Percentiles rank a stretch among this genome's conserved stretches.
Evolutionary conservation across 2,113 vertebrate genomes (phyloP).

Genomic region (Poicephalus meyeri): DNA sequence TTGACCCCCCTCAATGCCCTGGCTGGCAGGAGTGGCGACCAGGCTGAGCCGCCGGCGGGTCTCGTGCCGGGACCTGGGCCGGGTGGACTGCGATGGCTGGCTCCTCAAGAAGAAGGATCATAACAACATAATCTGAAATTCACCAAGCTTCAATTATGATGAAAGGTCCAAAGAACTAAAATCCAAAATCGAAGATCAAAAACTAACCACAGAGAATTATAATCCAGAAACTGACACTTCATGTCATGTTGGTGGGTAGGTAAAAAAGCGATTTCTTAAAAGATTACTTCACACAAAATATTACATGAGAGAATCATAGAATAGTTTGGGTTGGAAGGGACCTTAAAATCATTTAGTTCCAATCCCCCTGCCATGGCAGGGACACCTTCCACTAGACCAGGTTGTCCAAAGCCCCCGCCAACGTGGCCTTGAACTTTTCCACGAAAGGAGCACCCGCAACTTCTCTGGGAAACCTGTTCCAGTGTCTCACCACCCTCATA

Average conservation of each 20-base stretch:
- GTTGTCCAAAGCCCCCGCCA: not conserved
- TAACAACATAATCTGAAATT: not conserved
- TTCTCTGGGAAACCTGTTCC: not conserved
- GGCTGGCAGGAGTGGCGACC: conserved; percentile 61
- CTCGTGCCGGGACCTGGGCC: conserved; percentile 89
- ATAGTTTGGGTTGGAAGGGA: not conserved
- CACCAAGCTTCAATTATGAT: not conserved
- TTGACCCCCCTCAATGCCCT: accelerated
- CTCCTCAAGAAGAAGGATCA: conserved; percentile 91
- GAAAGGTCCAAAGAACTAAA: not conserved
- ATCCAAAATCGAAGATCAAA: not conserved
- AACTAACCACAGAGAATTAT: not conserved
- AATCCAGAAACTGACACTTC: not conserved
- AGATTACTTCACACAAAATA: not conserved
- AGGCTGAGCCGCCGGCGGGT: conserved; percentile 91
- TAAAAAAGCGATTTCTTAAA: not conserved
- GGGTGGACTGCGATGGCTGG: conserved; percentile 93
- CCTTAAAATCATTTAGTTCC: not conserved
- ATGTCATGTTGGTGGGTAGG: not conserved
- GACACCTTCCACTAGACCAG: not conserved
- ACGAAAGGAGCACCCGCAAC: not conserved
- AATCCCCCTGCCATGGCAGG: not conserved
- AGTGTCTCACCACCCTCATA: not conserved
- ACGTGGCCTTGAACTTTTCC: not conserved
- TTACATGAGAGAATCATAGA: not conserved